Evolutionary conservation across 1,140 invertebrate species (phyloP), one percentile per base, ranked within the genome.

Genomic region (Sitobion miscanthi): DNA sequence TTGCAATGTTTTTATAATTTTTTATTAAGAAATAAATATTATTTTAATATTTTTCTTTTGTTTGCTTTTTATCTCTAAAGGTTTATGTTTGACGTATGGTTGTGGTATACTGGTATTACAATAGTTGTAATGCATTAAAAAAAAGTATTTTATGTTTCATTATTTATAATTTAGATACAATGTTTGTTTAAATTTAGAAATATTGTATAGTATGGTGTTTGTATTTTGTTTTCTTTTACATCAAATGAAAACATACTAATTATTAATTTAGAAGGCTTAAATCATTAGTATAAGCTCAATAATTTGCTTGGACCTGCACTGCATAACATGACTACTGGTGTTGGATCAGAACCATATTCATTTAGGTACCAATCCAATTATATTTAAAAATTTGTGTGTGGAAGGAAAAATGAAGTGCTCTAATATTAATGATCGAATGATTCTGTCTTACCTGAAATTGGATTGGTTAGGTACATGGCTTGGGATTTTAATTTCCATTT

Each of bases 301-400:
- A 77, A 92, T 82, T 83, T 52, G 45, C 90, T 92, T 92, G 90
- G 49, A 92, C 23, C 69, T 83, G 90, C 90, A 92, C 90, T 92
- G 25, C 90, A 92, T 91, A 77, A 77, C 69, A 92, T 42, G 77
- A 52, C n/a, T 91, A 92, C 90, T 83, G 90, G 49, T 92, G 90
- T 83, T 49, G 77, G 90, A 92, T 83, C 69, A 92, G 11, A 82
- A 38, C 42, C 21, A 77, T 82, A 49, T 83, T 82, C 21, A 83
- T 83, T 49, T 92, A 92, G 90, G 90, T 92, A 92, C 69, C 35
- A 42, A 91, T 91, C 69, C 47, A 91, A 52, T 83, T 83, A 45
- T 83, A 42, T 52, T 57, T n/a, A 83, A 49, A 47, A 47, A 25
- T 52, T 35, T 52, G 6, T n/a, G 11, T 82, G 6, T 82, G 8